phyloP scores from a whole-genome alignment of 2,113 vertebrate species.

The Tachysurus vachellii region DNA sequence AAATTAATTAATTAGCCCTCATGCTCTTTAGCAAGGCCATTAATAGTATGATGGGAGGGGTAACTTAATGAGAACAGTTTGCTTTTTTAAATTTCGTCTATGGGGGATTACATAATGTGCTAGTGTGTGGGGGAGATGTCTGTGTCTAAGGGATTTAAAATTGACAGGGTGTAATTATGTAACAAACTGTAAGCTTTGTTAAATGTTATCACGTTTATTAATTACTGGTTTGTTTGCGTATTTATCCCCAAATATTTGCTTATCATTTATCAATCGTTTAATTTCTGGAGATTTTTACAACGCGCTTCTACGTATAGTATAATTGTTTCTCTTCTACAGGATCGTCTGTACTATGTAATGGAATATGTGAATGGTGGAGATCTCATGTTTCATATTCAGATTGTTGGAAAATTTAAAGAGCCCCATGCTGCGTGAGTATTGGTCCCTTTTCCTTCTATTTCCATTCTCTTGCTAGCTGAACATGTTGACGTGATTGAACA shows the following conservation, averaged over 20 bases:
- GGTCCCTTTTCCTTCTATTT: conserved; percentile 9
- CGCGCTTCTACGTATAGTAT: not conserved
- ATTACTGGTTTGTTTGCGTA: not conserved
- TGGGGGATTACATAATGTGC: conserved; percentile 51
- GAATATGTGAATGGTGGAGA: conserved; percentile 92
- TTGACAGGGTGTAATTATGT: conserved; percentile 4
- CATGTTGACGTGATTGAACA: not conserved
- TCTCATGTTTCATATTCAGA: conserved; percentile 94
- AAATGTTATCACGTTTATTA: not conserved
- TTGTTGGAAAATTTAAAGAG: conserved; percentile 92
- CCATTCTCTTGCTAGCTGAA: conserved; percentile 38
- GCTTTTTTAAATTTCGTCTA: conserved; percentile 63
- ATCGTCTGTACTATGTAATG: conserved; percentile 92
- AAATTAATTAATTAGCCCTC: conserved; percentile 60
- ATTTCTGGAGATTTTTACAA: not conserved
- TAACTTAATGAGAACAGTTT: conserved; percentile 59
- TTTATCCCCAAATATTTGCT: not conserved
- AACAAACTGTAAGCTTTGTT: not conserved
- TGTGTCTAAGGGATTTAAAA: conserved; percentile 9
- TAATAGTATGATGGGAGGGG: conserved; percentile 54
- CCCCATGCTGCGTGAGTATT: conserved; percentile 86
- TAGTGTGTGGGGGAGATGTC: conserved; percentile 23
- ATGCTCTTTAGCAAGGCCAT: conserved; percentile 63
- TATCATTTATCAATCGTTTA: not conserved
- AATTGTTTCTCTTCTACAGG: conserved; percentile 66